phyloP scores from a whole-genome alignment of 2,888 invertebrate genomes.

The Emesis furor region DNA sequence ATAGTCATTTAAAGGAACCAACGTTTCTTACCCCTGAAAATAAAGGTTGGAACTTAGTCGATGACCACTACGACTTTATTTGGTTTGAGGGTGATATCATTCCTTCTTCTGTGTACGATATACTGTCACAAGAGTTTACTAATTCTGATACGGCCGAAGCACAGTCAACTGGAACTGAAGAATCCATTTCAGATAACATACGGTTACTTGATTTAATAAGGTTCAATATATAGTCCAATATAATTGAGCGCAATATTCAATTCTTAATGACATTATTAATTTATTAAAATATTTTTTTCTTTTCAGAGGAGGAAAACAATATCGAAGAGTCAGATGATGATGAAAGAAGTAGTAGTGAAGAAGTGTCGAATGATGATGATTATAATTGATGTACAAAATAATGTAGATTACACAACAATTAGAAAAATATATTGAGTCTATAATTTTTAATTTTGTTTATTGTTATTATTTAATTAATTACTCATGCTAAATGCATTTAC shows the following conservation, averaged over 20 bases:
- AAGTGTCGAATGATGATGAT: neutral
- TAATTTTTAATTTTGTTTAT: no score
- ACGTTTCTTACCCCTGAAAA: constrained; percentile 10
- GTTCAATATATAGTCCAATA: neutral
- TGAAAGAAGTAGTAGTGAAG: constrained; percentile 1
- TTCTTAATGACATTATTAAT: neutral
- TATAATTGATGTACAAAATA: neutral
- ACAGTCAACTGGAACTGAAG: neutral
- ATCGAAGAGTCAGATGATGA: neutral
- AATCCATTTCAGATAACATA: neutral
- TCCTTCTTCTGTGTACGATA: neutral
- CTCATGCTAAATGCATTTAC: no score
- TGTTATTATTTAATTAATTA: no score
- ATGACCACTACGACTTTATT: neutral
- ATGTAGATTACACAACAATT: neutral
- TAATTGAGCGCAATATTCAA: neutral
- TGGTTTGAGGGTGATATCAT: constrained; percentile 9
- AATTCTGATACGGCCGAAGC: neutral
- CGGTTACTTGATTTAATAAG: neutral
- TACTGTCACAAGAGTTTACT: neutral
- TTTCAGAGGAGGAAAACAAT: neutral
- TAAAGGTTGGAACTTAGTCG: constrained; percentile 18
- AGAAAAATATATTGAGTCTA: no score
- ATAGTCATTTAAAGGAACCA: constrained; percentile 19
- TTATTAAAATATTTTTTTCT: neutral